Base-by-base conservation (phyloP, 2,888 invertebrate genomes). In the Apocheima hispidaria region DNA sequence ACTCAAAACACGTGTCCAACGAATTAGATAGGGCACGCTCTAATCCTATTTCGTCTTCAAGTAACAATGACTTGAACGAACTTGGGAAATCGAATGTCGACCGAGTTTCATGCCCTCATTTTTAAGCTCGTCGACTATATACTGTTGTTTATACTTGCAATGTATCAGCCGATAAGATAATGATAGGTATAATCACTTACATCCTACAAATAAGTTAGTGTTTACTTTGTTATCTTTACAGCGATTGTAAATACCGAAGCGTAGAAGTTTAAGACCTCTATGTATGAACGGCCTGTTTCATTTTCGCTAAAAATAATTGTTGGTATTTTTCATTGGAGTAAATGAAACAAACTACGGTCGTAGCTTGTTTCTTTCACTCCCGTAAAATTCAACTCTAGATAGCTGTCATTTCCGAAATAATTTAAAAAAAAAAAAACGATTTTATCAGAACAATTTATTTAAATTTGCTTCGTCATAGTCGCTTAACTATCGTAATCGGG, bases 21-120 rank as follows among this genome's bases (percentile, higher is more conserved):
- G 9, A 44, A 16, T 26, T 20, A 1, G 18, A n/a, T n/a, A n/a
- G 2, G 20, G 21, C 14, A 23, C 23, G 26, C 26, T 4, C 7
- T 26, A 26, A 7, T 7, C 26, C 26, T 26, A 26, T 26, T 26
- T 26, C 18, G 5, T 33, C 9, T 30, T 20, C 2, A 20, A 35
- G 35, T 23, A 35, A 40, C 2, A 30, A 20, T 40, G 26, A 40
- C 40, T 28, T 40, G 38, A 57, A 46, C 59, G 55, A 43, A 65
- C 61, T 50, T 54, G 49, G 53, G 40, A 23, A 56, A 63, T 68
- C 48, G 41, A 53, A 51, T 21, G 49, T 23, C 51, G 40, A 20
- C 28, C 3, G 35, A 51, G 51, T 51, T 28, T 16, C 40, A 51
- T 40, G 51, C 9, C 51, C 51, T 30, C 40, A 40, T 51, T 51